Conservation (phyloP, 2,113 vertebrate species). For the Nasalis larvatus region DNA sequence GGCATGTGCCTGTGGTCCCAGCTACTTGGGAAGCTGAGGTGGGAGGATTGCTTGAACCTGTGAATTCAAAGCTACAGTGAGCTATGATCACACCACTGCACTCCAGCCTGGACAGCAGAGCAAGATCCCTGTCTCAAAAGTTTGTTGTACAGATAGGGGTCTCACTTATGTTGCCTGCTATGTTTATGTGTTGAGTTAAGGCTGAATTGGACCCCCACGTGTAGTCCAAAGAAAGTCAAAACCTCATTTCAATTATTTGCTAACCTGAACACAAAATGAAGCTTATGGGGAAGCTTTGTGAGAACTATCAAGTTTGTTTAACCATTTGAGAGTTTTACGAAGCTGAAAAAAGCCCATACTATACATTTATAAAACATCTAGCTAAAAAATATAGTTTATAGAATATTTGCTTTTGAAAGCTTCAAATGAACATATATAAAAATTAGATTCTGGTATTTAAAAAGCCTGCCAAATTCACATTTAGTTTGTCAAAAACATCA, state of each 20-base stretch:
- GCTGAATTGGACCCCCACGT: neutral
- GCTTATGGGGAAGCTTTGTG: neutral
- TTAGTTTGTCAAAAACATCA: neutral
- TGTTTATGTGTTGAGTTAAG: neutral
- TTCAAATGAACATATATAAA: conserved; percentile 17
- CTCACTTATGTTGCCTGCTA: too few species aligned
- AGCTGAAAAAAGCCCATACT: neutral
- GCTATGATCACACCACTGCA: too few species aligned
- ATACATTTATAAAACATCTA: neutral
- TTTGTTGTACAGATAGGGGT: too few species aligned
- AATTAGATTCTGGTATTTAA: neutral
- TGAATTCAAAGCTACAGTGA: too few species aligned
- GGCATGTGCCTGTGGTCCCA: too few species aligned
- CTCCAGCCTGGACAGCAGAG: too few species aligned
- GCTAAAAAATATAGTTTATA: neutral
- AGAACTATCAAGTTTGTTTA: neutral
- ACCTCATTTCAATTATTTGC: neutral
- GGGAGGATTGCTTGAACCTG: too few species aligned
- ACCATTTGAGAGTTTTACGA: neutral
- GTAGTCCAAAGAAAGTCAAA: neutral
- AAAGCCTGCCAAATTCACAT: neutral
- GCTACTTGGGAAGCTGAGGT: too few species aligned
- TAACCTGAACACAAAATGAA: neutral
- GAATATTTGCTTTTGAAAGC: neutral
- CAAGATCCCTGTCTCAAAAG: too few species aligned